phyloP scores from a whole-genome alignment of 2,113 vertebrate species.

The Sinocyclocheilus anophthalmus region DNA sequence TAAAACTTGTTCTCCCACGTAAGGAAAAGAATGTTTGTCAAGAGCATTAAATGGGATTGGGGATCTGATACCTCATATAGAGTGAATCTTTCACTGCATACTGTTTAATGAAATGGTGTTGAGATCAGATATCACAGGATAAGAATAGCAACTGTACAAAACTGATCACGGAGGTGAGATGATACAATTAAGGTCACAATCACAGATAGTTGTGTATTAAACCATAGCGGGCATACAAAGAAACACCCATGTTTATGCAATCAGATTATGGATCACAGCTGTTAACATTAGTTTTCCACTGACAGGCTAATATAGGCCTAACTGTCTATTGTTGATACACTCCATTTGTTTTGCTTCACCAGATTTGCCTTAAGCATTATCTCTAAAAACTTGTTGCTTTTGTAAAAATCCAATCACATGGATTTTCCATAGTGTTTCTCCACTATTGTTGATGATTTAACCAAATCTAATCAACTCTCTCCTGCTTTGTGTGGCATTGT shows the following conservation, averaged over 20 bases:
- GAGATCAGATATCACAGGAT: conserved; percentile 34
- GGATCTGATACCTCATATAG: not conserved
- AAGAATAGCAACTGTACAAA: conserved; percentile 41
- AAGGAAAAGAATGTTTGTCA: no score
- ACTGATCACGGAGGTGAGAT: conserved; percentile 4
- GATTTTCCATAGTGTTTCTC: no score
- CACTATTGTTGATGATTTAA: no score
- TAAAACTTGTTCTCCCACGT: no score
- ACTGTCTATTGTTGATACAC: not conserved
- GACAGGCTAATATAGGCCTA: not conserved
- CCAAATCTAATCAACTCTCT: no score
- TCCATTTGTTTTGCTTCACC: not conserved
- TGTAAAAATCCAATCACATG: no score
- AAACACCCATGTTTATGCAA: no score
- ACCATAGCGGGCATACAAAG: not conserved
- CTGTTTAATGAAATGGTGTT: conserved; percentile 16
- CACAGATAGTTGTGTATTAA: not conserved
- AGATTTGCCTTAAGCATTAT: not conserved
- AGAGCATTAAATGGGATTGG: not conserved
- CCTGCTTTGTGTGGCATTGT: no score
- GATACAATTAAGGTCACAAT: conserved; percentile 1
- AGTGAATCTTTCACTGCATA: conserved; percentile 7
- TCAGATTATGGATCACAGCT: not conserved
- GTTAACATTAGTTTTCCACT: not conserved
- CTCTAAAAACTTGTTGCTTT: not conserved